Conservation (phyloP, 2,888 invertebrate species). For the Halictus quadricinctus region DNA sequence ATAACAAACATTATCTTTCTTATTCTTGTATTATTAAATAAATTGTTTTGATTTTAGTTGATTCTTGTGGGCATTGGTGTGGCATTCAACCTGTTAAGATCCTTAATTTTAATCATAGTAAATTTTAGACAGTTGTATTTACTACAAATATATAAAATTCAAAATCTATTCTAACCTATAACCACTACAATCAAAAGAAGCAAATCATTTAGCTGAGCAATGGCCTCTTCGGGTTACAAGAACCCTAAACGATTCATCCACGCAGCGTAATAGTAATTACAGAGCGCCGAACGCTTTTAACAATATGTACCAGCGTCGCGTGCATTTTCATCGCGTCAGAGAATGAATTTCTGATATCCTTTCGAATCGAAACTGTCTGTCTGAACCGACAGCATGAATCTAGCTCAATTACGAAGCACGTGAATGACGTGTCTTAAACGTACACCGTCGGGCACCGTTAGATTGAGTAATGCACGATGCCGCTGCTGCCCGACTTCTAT, state of each 20-base stretch:
- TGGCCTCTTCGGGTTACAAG: not conserved
- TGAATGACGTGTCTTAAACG: conserved; percentile 38
- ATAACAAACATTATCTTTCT: too few relatives aligned
- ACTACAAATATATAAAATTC: not conserved
- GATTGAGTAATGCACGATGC: conserved; percentile 59
- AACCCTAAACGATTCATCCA: not conserved
- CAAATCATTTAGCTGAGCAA: not conserved
- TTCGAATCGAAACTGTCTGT: conserved; percentile 9
- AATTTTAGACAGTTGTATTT: not conserved
- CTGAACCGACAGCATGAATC: conserved; percentile 29
- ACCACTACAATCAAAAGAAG: not conserved
- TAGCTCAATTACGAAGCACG: conserved; percentile 38
- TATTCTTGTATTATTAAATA: too few relatives aligned
- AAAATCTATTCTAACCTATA: not conserved
- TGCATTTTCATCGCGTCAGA: conserved; percentile 12
- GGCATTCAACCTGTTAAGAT: too few relatives aligned
- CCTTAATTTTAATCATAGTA: too few relatives aligned
- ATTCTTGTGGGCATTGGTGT: too few relatives aligned
- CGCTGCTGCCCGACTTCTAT: conserved; percentile 36
- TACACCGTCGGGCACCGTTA: conserved; percentile 43
- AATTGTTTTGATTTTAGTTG: too few relatives aligned
- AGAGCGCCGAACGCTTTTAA: not conserved
- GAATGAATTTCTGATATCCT: conserved; percentile 10
- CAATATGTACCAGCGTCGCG: not conserved
- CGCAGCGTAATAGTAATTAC: not conserved